phyloP scores from a whole-genome alignment of 2,113 vertebrate species.

The Ameiurus melas region DNA sequence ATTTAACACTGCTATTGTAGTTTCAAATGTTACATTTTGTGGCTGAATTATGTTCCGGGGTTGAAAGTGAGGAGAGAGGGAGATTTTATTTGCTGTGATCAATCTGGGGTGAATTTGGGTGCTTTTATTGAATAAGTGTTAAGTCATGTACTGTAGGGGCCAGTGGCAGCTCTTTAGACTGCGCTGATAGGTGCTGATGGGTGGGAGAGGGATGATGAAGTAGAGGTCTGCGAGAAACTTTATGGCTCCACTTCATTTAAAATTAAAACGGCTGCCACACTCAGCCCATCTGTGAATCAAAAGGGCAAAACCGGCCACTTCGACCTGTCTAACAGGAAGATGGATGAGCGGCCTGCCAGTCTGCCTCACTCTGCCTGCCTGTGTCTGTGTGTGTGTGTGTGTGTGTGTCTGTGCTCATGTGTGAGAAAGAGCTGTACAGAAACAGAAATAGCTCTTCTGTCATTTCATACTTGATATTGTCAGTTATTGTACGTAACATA shows the following conservation, averaged over 20 bases:
- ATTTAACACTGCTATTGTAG: constrained; percentile 54
- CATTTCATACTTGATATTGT: neutral
- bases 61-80: constrained; percentile 43
- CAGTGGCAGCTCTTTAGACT: constrained; percentile 41
- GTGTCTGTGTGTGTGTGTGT: neutral
- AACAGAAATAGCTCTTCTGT: neutral
- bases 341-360: constrained; percentile 52
- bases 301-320: constrained; percentile 59
- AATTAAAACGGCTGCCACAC: constrained; percentile 64
- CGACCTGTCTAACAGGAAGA: constrained; percentile 56
- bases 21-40: constrained; percentile 52
- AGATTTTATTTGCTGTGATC: constrained; percentile 48
- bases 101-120: constrained; percentile 50
- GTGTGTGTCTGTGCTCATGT: neutral
- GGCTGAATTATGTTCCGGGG: constrained; percentile 54
- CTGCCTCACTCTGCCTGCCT: constrained; percentile 16
- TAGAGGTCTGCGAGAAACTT: constrained; percentile 51
- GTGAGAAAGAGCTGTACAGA: neutral
- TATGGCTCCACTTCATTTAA: constrained; percentile 59
- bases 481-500: neutral
- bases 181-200: constrained; percentile 52
- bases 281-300: constrained; percentile 61
- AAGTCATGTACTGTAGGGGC: constrained; percentile 49
- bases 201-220: constrained; percentile 48
- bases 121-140: constrained; percentile 59